Evolutionary conservation across 2,888 invertebrate species (phyloP).

Genomic region (Aradus depressus): DNA sequence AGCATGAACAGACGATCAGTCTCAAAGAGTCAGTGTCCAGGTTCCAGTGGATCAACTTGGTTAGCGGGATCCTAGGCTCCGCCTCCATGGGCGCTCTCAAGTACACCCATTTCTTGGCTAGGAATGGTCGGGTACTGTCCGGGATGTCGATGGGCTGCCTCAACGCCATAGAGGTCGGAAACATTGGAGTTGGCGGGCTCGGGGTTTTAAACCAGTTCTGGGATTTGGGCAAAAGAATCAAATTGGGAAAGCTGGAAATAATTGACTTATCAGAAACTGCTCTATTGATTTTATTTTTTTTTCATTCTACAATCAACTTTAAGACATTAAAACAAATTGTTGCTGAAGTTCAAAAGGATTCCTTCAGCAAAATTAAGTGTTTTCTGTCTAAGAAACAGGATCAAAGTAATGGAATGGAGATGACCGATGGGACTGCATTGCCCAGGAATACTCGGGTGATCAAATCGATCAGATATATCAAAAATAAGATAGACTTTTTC

Average conservation of each 20-base stretch:
- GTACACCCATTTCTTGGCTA: conserved; percentile 1
- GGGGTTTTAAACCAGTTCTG: background rate
- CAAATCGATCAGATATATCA: no score
- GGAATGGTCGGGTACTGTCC: background rate
- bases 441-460: no score
- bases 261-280: background rate
- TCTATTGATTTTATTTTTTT: conserved; percentile 5
- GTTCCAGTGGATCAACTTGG: background rate
- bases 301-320: conserved; percentile 1
- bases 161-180: background rate
- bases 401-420: no score
- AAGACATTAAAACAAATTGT: background rate
- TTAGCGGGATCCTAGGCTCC: background rate
- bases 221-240: background rate
- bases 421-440: no score
- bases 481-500: no score
- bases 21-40: background rate
- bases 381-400: no score
- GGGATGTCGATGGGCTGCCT: background rate
- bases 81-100: background rate
- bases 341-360: background rate
- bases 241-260: background rate
- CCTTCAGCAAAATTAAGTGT: no score
- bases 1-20: background rate
- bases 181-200: background rate